Base-by-base conservation (phyloP, 1,140 invertebrate genomes). In the Ips typographus region DNA sequence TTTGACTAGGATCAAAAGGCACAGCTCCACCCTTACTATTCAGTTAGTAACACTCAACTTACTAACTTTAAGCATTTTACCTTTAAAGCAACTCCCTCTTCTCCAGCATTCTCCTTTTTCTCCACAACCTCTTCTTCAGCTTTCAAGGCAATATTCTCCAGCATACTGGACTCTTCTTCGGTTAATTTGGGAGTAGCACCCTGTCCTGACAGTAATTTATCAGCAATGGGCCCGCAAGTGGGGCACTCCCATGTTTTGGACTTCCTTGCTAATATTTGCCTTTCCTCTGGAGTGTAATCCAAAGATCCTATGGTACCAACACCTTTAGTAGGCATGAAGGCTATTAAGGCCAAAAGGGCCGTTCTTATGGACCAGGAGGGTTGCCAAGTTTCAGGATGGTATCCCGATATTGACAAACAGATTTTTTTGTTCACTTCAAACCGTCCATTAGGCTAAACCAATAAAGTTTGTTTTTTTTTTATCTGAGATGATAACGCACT, bases 301-400 rank as follows among this genome's bases (percentile, higher is more conserved):
- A 98, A 80, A 7, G 94, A 93, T 2, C 94, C 95, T 68, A 98
- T 93, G 2, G 94, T 95, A 7, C 94, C 94, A 76, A 89, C 89
- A 52, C 91, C 91, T 53, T 71, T 86, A 40, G 93, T 94, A 4
- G 94, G 94, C 94, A 98, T 96, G 79, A 98, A 98, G 5, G 92
- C 92, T 73, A 98, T 96, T 37, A 98, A 84, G 37, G 95, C 96
- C 56, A 98, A 81, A 42, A 98, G 80, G 42, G 95, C 95, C 56
- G 96, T 98, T 66, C 96, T 85, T 71, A 98, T 96, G 53, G 94
- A 96, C 96, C 95, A 98, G 8, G 93, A 95, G 53, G 95, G 95
- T 76, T 95, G 93, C 96, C 96, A 98, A 8, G 94, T 95, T 82
- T 98, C 96, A 8, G 96, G 96, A 83, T 98, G 96, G 83, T 97